These are phyloP conservation scores for Phylloscopus trochilus DNA, from an alignment of 2,113 vertebrate genomes.

Conservation along the genomic window DNA sequence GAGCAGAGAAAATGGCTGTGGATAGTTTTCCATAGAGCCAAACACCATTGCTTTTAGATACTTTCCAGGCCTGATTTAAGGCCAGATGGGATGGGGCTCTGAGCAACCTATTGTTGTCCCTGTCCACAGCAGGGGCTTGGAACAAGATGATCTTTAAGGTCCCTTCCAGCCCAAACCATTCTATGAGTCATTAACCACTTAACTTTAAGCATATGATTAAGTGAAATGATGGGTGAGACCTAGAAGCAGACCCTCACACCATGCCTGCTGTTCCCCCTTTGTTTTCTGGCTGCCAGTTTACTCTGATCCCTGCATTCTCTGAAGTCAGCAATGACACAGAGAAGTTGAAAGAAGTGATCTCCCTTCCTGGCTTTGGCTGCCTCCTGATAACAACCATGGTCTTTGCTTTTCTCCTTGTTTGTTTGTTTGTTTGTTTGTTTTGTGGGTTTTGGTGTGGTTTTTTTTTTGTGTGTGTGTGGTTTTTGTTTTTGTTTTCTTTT, in stretches of 20 bases:
- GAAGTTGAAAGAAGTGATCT: not conserved
- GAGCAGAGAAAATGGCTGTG: not conserved
- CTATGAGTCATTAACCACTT: not conserved
- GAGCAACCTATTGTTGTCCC: not conserved
- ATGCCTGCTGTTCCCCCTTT: not conserved
- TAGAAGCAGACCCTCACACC: not conserved
- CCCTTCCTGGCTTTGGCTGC: not conserved
- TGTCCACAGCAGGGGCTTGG: not conserved
- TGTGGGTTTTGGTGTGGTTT: not conserved
- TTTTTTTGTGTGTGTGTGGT: too few relatives aligned
- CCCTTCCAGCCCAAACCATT: not conserved
- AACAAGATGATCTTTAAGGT: not conserved
- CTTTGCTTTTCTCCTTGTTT: not conserved
- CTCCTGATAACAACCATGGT: not conserved
- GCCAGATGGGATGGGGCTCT: not conserved
- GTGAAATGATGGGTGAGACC: rapidly evolving
- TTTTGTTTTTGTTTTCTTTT: too few relatives aligned
- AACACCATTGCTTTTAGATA: not conserved
- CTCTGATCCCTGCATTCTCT: not conserved
- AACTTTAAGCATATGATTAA: not conserved
- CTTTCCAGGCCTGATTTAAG: not conserved
- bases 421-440: too few relatives aligned
- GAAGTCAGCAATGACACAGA: not conserved
- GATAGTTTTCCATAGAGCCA: not conserved
- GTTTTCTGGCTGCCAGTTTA: not conserved